These are phyloP conservation scores for Poecilus cupreus DNA, from an alignment of 2,888 invertebrate species.

Conservation along the genomic window DNA sequence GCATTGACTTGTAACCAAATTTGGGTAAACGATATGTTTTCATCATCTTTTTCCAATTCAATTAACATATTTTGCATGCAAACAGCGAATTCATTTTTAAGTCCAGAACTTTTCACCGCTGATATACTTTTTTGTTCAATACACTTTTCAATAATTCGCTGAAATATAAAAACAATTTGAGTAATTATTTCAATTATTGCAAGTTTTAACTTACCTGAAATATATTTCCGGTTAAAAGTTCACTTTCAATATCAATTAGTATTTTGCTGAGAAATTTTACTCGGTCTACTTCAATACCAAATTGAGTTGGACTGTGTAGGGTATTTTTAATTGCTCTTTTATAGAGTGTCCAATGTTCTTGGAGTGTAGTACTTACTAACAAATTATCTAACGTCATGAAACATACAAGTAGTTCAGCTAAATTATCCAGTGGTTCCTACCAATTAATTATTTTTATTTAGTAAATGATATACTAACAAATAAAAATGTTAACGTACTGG, in stretches of 20 bases:
- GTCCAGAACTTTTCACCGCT: constrained; percentile 67
- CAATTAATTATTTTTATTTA: constrained; percentile 70
- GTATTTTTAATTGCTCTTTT: constrained; percentile 83
- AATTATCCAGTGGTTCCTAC: constrained; percentile 74
- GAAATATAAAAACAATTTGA: constrained; percentile 61
- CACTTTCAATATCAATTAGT: constrained; percentile 81
- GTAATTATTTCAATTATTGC: constrained; percentile 5
- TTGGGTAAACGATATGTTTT: constrained; percentile 75
- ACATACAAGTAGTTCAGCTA: constrained; percentile 81
- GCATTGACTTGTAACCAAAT: constrained; percentile 80
- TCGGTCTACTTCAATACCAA: constrained; percentile 78
- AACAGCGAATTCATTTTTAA: constrained; percentile 80
- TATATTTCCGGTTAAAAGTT: constrained; percentile 81
- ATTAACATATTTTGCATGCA: constrained; percentile 79
- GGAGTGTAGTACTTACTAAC: constrained; percentile 75
- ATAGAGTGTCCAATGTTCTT: constrained; percentile 86
- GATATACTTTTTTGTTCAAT: constrained; percentile 67
- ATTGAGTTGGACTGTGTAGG: constrained; percentile 78
- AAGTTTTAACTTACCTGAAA: constrained; percentile 75
- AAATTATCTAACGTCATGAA: constrained; percentile 82
- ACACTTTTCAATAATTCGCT: constrained; percentile 69
- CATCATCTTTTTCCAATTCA: constrained; percentile 79
- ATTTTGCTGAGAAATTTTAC: constrained; percentile 82
- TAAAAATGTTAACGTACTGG: constrained; percentile 66
- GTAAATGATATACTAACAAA: constrained; percentile 16